Percentiles rank a stretch among this genome's conserved stretches.
phyloP scores from a whole-genome alignment of 2,113 vertebrate species.

The Saguinus imperator region DNA sequence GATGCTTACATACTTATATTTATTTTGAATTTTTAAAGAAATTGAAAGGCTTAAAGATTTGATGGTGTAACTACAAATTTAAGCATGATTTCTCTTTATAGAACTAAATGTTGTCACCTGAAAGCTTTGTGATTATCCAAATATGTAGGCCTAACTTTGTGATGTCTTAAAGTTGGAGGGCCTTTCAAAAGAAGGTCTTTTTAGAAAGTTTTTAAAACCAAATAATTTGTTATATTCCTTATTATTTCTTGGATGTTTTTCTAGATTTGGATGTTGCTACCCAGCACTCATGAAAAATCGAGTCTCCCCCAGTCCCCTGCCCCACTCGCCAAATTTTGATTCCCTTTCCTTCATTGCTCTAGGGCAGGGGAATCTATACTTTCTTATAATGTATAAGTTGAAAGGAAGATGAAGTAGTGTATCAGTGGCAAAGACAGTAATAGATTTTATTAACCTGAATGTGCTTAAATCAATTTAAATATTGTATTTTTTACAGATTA shows the following conservation, averaged over 20 bases:
- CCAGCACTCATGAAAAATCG: conserved; percentile 31
- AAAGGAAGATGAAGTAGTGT: background rate
- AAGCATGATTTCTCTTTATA: background rate
- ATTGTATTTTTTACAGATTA: background rate
- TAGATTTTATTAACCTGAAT: conserved; percentile 3
- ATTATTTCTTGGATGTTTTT: conserved; percentile 40
- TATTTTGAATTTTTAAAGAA: conserved; percentile 32
- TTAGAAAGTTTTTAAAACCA: conserved; percentile 31
- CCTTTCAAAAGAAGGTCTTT: background rate
- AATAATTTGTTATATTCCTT: conserved; percentile 15
- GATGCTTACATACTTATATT: background rate
- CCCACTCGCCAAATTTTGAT: background rate
- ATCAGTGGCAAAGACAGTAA: background rate
- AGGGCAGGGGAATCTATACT: background rate
- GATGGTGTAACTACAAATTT: background rate
- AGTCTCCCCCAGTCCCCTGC: background rate
- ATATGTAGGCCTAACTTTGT: background rate
- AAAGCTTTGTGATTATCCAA: conserved; percentile 22
- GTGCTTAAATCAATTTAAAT: conserved; percentile 28
- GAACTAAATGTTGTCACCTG: background rate
- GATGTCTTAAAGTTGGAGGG: background rate
- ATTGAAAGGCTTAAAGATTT: background rate
- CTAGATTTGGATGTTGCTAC: conserved; percentile 42
- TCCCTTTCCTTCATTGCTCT: background rate
- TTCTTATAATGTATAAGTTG: background rate